A percentile compares a stretch with the other conserved stretches of the same genome.
Evolutionary conservation across 2,113 vertebrate genomes (phyloP).

Genomic region (Euleptes europaea): DNA sequence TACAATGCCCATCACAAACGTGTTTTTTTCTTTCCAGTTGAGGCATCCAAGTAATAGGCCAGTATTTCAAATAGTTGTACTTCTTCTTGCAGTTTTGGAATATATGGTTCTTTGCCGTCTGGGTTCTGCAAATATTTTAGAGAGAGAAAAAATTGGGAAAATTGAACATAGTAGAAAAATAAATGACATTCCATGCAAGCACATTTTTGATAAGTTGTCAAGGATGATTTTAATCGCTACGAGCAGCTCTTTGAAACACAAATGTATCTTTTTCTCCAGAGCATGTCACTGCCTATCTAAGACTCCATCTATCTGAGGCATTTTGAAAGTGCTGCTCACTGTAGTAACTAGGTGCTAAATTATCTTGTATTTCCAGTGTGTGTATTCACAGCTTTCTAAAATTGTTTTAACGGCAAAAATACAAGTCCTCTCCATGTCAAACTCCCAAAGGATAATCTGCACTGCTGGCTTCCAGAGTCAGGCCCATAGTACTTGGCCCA

Average conservation of each 20-base stretch:
- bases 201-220: constrained; percentile 8
- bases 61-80: constrained; percentile 13
- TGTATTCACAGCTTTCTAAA: background rate
- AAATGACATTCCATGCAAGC: constrained; percentile 35
- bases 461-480: background rate
- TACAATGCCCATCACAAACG: background rate
- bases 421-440: background rate
- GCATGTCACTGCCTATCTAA: rapidly evolving
- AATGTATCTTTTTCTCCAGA: constrained; percentile 1
- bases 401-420: background rate
- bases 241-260: constrained; percentile 7
- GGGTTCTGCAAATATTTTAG: background rate
- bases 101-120: constrained; percentile 5
- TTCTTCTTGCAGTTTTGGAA: constrained; percentile 23
- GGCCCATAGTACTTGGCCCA: too few relatives aligned
- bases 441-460: background rate
- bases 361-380: constrained; percentile 1
- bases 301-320: constrained; percentile 28
- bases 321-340: constrained; percentile 28
- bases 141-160: background rate
- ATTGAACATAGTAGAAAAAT: background rate
- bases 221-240: constrained; percentile 22
- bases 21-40: too few relatives aligned
- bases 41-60: background rate
- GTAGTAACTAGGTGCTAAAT: constrained; percentile 8